Conservation (phyloP, 2,797 vertebrate species). For the Alca torda region DNA sequence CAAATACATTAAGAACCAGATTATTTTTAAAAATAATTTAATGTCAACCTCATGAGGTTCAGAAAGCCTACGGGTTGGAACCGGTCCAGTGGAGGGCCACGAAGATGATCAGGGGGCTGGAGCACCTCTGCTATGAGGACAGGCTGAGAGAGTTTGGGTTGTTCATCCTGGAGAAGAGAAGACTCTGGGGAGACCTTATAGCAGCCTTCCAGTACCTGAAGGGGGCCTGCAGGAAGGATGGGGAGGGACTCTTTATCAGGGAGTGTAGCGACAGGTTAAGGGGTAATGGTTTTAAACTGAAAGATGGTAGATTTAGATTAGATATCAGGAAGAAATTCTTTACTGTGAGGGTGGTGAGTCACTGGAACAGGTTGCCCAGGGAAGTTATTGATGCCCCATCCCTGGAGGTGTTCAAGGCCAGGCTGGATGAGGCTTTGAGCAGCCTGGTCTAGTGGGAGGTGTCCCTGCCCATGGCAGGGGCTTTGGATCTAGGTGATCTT, state of each 20-base stretch:
- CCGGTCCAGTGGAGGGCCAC: not conserved
- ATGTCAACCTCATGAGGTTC: not conserved
- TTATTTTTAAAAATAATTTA: not conserved
- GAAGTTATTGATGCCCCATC: not conserved
- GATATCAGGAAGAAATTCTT: not conserved
- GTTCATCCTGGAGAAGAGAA: not conserved
- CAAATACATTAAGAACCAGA: not conserved
- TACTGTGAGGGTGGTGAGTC: not conserved
- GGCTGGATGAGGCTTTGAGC: not conserved
- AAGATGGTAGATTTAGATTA: not conserved
- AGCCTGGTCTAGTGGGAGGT: not conserved
- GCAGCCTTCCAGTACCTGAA: not conserved
- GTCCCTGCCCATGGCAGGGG: not conserved
- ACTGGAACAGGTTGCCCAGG: not conserved
- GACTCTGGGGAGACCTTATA: rapidly evolving
- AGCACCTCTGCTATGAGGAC: not conserved
- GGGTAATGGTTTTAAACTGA: not conserved
- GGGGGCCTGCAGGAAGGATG: not conserved
- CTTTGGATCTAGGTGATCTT: not conserved
- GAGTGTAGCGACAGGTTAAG: no score
- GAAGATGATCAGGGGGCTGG: not conserved
- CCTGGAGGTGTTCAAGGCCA: not conserved
- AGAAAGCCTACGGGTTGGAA: not conserved
- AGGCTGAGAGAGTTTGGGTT: not conserved
- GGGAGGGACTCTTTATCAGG: no score